These are phyloP conservation scores for Andrena hattorfiana DNA, from an alignment of 2,888 invertebrate genomes.

Conservation along the genomic window DNA sequence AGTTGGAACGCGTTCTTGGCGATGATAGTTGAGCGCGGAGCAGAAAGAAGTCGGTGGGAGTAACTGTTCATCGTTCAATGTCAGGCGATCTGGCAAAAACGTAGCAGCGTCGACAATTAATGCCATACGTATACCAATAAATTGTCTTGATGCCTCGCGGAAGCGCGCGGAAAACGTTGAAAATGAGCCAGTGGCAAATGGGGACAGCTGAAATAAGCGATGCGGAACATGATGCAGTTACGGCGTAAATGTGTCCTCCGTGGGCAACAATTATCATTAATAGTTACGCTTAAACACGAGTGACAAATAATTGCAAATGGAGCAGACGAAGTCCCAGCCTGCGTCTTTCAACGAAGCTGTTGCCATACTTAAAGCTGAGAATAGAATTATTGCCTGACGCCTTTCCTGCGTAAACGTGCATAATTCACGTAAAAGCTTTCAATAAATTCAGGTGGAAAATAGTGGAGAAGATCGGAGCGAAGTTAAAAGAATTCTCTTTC, in stretches of 20 bases:
- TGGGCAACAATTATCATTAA: slow-evolving; percentile 66
- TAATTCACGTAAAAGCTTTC: background rate
- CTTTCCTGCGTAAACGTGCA: background rate
- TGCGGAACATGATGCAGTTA: slow-evolving; percentile 68
- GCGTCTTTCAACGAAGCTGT: slow-evolving; percentile 14
- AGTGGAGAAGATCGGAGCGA: background rate
- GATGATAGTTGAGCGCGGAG: background rate
- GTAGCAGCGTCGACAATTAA: slow-evolving; percentile 63
- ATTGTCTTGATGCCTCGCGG: slow-evolving; percentile 60
- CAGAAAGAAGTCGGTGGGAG: slow-evolving; percentile 15
- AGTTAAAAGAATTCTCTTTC: background rate
- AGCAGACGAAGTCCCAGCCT: background rate
- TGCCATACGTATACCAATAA: slow-evolving; percentile 61
- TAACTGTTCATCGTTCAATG: slow-evolving; percentile 53
- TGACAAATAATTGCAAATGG: slow-evolving; percentile 12
- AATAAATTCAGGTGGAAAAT: background rate
- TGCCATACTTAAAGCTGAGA: background rate
- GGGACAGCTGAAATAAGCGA: slow-evolving; percentile 69
- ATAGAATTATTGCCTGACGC: background rate
- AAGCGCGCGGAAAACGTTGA: slow-evolving; percentile 63
- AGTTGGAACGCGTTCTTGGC: slow-evolving; percentile 17
- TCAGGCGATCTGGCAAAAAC: slow-evolving; percentile 57
- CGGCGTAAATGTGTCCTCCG: slow-evolving; percentile 58
- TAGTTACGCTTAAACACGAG: slow-evolving; percentile 30
- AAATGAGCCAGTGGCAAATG: slow-evolving; percentile 72